Conservation (phyloP, 2,797 vertebrate genomes). For the Smutsia temminckii region DNA sequence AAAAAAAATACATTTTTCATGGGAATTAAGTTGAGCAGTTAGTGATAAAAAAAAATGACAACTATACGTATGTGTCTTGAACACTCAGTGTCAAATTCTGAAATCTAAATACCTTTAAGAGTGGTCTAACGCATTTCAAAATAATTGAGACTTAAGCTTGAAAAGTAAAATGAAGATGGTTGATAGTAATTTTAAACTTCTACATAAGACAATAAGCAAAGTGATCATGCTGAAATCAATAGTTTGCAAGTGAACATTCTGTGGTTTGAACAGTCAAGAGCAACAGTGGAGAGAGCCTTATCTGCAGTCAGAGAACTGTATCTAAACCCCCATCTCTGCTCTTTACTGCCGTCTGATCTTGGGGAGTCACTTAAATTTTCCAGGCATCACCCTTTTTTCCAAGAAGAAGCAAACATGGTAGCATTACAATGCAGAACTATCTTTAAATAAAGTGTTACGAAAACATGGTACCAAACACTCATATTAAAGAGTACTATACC, state of each 20-base stretch:
- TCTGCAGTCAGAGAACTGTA: background rate
- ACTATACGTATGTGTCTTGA: background rate
- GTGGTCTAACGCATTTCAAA: conserved; percentile 4
- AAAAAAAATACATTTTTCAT: conserved; percentile 36
- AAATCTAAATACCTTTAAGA: background rate
- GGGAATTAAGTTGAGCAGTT: background rate
- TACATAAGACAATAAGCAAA: background rate
- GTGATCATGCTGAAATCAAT: background rate
- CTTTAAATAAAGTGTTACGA: background rate
- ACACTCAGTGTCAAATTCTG: background rate
- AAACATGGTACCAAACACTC: background rate
- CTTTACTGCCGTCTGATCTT: no score
- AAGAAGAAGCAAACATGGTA: background rate
- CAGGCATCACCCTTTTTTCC: accelerated
- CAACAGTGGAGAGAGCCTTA: background rate
- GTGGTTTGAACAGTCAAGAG: background rate
- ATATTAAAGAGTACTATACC: background rate
- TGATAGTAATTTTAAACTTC: background rate
- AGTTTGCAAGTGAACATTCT: background rate
- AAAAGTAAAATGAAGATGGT: background rate
- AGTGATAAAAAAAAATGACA: background rate
- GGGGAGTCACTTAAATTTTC: background rate
- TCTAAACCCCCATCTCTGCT: background rate
- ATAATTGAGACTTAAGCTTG: background rate
- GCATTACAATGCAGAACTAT: background rate